These are phyloP conservation scores for Alectoris magna DNA, from an alignment of 2,797 vertebrate genomes.

Conservation along the genomic window DNA sequence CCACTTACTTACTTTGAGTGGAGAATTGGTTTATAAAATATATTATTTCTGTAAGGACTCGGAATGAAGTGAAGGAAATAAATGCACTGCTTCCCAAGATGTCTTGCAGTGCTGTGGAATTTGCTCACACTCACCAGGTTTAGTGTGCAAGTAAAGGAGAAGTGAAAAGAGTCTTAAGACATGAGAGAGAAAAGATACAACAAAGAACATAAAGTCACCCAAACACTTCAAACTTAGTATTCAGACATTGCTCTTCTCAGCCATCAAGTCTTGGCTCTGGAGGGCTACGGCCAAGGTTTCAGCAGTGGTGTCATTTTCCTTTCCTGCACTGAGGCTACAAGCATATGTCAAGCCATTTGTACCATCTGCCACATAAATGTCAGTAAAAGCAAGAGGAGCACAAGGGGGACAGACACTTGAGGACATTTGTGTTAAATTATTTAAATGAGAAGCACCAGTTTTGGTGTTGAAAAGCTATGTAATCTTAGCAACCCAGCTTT, in stretches of 20 bases:
- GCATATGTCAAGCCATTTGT: not conserved
- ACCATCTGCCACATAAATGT: not conserved
- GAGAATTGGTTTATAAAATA: not conserved
- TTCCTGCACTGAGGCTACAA: not conserved
- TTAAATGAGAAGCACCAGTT: not conserved
- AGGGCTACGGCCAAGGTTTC: not conserved
- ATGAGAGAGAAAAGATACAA: not conserved
- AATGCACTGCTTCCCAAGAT: not conserved
- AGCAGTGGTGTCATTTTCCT: not conserved
- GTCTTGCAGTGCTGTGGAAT: not conserved
- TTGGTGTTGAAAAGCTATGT: not conserved
- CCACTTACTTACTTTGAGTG: not conserved
- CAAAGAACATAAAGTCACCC: not conserved
- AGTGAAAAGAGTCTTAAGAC: not conserved
- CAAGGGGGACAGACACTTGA: not conserved
- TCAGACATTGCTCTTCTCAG: not conserved
- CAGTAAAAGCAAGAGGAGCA: not conserved
- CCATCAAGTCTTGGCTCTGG: fast-evolving
- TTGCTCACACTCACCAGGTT: not conserved
- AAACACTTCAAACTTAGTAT: not conserved
- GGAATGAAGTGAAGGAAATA: not conserved
- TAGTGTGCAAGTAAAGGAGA: not conserved
- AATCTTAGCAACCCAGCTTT: not conserved
- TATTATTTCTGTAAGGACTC: not conserved
- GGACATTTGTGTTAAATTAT: not conserved